Percentiles rank a stretch among this genome's conserved stretches.
Evolutionary conservation across 1,140 invertebrate genomes (phyloP).

Genomic region (Stegodyphus dumicola): DNA sequence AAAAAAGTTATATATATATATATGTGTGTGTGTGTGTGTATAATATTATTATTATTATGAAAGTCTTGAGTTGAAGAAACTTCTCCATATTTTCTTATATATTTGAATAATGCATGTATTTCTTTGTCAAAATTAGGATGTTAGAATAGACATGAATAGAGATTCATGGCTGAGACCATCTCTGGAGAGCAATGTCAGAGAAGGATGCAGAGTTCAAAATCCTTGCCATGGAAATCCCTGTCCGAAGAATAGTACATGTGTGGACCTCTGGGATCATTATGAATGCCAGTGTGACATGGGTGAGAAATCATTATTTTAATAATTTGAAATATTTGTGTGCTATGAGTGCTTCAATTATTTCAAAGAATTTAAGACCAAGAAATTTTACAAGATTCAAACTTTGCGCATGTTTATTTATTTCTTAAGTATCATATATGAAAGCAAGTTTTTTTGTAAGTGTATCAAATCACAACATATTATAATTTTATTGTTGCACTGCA

Average conservation of each 20-base stretch:
- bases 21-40: too few species aligned
- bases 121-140: slow-evolving; percentile 72
- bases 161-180: slow-evolving; percentile 81
- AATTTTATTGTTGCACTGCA: too few species aligned
- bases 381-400: too few species aligned
- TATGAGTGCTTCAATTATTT: too few species aligned
- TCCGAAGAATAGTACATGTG: slow-evolving; percentile 75
- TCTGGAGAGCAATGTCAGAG: slow-evolving; percentile 81
- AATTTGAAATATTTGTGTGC: too few species aligned
- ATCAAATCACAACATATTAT: too few species aligned
- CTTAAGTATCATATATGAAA: too few species aligned
- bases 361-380: too few species aligned
- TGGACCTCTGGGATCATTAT: slow-evolving; percentile 80
- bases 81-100: not conserved
- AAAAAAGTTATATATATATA: too few species aligned
- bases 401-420: too few species aligned
- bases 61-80: not conserved
- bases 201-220: slow-evolving; percentile 80
- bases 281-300: slow-evolving; percentile 81
- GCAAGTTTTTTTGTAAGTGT: too few species aligned
- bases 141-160: slow-evolving; percentile 86
- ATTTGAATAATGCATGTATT: not conserved
- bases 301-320: slow-evolving; percentile 54
- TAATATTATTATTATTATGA: too few species aligned
- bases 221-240: slow-evolving; percentile 77